Percentiles rank a stretch among this genome's conserved stretches.
Evolutionary conservation across 2,888 invertebrate genomes (phyloP).

Genomic region (Ochropleura leucogaster): DNA sequence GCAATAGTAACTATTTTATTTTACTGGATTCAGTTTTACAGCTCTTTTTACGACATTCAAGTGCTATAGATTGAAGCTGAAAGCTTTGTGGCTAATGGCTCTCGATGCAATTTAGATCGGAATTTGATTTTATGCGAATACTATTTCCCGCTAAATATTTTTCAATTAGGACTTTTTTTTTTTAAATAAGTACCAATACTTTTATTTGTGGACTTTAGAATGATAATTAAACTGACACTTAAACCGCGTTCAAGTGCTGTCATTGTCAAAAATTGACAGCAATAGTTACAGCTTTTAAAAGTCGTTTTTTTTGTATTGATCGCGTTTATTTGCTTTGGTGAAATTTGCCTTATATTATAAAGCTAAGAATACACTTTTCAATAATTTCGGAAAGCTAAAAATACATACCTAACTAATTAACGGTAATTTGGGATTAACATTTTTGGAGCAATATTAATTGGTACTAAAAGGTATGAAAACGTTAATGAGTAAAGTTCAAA

Average conservation of each 20-base stretch:
- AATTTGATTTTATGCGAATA: conserved; percentile 58
- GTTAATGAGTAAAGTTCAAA: conserved; percentile 29
- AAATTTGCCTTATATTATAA: background rate
- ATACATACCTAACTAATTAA: background rate
- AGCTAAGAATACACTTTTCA: background rate
- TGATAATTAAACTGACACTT: background rate
- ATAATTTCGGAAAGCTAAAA: background rate
- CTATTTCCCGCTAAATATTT: conserved; percentile 44
- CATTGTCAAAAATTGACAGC: background rate
- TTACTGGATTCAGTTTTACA: conserved; percentile 52
- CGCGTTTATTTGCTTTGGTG: background rate
- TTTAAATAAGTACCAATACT: background rate
- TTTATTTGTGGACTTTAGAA: background rate
- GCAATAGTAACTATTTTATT: conserved; percentile 53
- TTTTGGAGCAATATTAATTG: background rate
- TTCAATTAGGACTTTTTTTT: conserved; percentile 40
- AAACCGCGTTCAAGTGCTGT: background rate
- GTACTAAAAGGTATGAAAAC: conserved; percentile 1
- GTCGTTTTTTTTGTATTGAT: background rate
- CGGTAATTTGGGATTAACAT: conserved; percentile 9
- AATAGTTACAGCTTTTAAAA: background rate
- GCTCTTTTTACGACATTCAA: conserved; percentile 59
- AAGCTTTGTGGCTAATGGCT: conserved; percentile 57
- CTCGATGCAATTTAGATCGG: conserved; percentile 54
- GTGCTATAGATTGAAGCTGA: conserved; percentile 48